Evolutionary conservation across 2,888 invertebrate genomes (phyloP), one percentile per base, ranked within the genome.

Genomic region (Apantesis nais): DNA sequence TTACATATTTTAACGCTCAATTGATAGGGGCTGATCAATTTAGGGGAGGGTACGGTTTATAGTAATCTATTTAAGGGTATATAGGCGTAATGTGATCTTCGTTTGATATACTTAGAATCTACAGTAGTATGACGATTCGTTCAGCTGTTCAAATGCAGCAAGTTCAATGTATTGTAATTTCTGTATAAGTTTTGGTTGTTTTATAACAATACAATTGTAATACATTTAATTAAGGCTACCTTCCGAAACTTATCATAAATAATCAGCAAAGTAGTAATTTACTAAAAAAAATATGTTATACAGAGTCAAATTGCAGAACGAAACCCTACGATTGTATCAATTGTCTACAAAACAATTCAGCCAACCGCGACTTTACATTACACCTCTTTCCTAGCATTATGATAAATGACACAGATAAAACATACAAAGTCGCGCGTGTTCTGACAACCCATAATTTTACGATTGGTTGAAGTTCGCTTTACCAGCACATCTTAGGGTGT

Each of bases 1-100:
- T 93, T 92, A 90, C 92, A 93, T 92, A 92, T 92, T 91, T 93
- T 91, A 92, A 93, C 92, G 92, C 92, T 91, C 92, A 90, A 93
- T 94, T 93, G 92, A 93, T 91, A 92, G 92, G 93, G 93, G 92
- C 88, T 89, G 90, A 91, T 92, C 88, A 92, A 90, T 90, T 93
- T 89, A 83, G 87, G 87, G 86, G 78, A 77, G 81, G 82, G 80
- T 77, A 76, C 83, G 77, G 80, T 78, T 77, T 73, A 68, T 79
- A 80, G 80, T 80, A 78, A 79, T 79, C 76, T 81, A 84, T 73
- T 76, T 75, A 76, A 72, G 70, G 73, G 64, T 61, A 71, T 66
- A 73, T 66, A 72, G 44, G 67, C 67, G 70, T 69, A 65, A 70
- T 71, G 64, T 67, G 70, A 78, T 68, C 68, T 58, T 44, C 41